Percentiles rank a stretch among this genome's conserved stretches.
These are phyloP conservation scores for Acronicta leporina DNA, from an alignment of 2,888 invertebrate species.

Conservation along the genomic window DNA sequence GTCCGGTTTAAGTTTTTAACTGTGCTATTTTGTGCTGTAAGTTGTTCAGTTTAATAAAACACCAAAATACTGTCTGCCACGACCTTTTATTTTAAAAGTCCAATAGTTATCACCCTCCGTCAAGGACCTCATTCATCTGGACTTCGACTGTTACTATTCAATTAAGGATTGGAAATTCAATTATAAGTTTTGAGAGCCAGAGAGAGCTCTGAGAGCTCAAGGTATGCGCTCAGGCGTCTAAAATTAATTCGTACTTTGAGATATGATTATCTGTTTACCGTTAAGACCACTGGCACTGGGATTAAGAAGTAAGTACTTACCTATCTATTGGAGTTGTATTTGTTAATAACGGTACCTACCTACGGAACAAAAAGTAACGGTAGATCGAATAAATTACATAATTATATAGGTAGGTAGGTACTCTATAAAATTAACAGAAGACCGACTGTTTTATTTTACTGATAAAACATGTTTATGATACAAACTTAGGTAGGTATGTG, in stretches of 20 bases:
- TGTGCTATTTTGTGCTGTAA: too few relatives aligned
- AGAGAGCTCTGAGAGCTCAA: conserved; percentile 64
- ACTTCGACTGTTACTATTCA: conserved; percentile 79
- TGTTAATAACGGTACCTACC: conserved; percentile 26
- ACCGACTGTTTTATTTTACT: conserved; percentile 3
- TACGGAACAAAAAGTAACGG: conserved; percentile 26
- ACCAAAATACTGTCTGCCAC: too few relatives aligned
- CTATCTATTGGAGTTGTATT: conserved; percentile 3
- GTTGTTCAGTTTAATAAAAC: too few relatives aligned
- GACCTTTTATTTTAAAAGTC: too few relatives aligned
- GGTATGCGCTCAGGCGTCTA: conserved; percentile 69
- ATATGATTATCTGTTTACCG: conserved; percentile 63
- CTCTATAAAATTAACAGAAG: neutral
- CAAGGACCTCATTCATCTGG: conserved; percentile 71
- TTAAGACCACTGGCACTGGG: conserved; percentile 42
- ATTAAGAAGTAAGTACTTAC: conserved; percentile 46
- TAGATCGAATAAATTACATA: conserved; percentile 7
- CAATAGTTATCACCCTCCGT: conserved; percentile 53
- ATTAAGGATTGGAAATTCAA: conserved; percentile 79
- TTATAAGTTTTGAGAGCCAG: conserved; percentile 77
- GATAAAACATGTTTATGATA: too few relatives aligned
- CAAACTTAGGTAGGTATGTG: too few relatives aligned
- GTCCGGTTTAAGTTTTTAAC: too few relatives aligned
- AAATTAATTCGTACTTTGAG: conserved; percentile 72
- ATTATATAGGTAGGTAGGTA: neutral